Conservation (phyloP, 2,797 vertebrate species). For the Alectoris magna region DNA sequence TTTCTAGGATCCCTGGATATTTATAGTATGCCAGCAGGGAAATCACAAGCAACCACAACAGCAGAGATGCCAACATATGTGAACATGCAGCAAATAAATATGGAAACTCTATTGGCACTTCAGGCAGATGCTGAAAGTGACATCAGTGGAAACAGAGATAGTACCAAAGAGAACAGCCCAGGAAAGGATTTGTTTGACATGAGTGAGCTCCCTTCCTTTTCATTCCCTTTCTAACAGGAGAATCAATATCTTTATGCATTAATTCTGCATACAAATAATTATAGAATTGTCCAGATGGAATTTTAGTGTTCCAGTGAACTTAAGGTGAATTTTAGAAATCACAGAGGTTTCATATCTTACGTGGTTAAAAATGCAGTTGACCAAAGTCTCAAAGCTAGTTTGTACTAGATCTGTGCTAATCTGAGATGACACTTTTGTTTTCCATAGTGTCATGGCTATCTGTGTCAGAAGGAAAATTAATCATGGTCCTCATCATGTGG, state of each 20-base stretch:
- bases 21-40: slow-evolving; percentile 84
- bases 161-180: slow-evolving; percentile 85
- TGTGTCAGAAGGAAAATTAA: neutral
- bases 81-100: slow-evolving; percentile 91
- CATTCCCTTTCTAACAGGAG: neutral
- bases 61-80: slow-evolving; percentile 89
- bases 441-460: neutral
- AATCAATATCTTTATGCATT: neutral
- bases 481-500: neutral
- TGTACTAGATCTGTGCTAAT: neutral
- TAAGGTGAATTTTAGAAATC: neutral
- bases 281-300: neutral
- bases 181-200: slow-evolving; percentile 97
- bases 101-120: slow-evolving; percentile 82
- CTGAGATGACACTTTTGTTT: neutral
- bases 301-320: neutral
- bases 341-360: neutral
- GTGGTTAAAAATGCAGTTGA: neutral
- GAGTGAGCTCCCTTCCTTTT: slow-evolving; percentile 85
- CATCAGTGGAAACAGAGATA: slow-evolving; percentile 71
- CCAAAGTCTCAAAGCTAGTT: neutral
- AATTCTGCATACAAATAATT: neutral
- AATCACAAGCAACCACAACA: slow-evolving; percentile 70
- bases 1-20: slow-evolving; percentile 88
- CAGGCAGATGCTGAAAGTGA: slow-evolving; percentile 82